A percentile compares a stretch with the other conserved stretches of the same genome.
Conservation (phyloP, 2,888 invertebrate genomes). For the Desoria tigrina region DNA sequence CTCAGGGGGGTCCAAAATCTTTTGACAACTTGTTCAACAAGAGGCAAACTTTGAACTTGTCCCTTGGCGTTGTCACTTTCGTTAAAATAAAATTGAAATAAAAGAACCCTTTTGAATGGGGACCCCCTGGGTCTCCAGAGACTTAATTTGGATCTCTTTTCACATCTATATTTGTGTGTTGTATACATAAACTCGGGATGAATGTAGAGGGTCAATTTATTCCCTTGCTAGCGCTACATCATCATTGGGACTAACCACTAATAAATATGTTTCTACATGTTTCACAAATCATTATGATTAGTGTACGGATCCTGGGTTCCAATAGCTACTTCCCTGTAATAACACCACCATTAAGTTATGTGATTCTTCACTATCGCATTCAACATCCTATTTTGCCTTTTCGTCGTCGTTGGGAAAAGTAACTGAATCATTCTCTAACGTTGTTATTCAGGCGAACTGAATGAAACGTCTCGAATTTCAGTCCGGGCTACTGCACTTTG, state of each 20-base stretch:
- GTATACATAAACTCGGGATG: not conserved
- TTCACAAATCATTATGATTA: constrained; percentile 21
- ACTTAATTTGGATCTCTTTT: constrained; percentile 44
- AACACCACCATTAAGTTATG: constrained; percentile 4
- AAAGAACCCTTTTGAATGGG: constrained; percentile 42
- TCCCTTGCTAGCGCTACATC: constrained; percentile 3
- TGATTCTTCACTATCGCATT: not conserved
- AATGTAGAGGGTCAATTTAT: constrained; percentile 13
- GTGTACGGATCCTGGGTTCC: not conserved
- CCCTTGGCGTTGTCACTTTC: constrained; percentile 47
- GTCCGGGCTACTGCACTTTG: too few species aligned
- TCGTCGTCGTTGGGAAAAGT: not conserved
- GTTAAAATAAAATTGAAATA: constrained; percentile 47
- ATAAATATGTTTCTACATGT: constrained; percentile 20
- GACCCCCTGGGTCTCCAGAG: constrained; percentile 37
- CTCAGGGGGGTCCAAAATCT: constrained; percentile 44
- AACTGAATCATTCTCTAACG: constrained; percentile 5
- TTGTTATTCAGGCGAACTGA: not conserved
- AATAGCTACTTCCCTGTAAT: constrained; percentile 3
- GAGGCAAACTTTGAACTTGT: constrained; percentile 20
- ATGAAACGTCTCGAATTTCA: too few species aligned
- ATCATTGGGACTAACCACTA: constrained; percentile 16
- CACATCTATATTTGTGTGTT: constrained; percentile 11
- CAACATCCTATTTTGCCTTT: not conserved
- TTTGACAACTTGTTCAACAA: constrained; percentile 47